Base-by-base conservation (phyloP, 2,113 vertebrate genomes). In the Anolis carolinensis region DNA sequence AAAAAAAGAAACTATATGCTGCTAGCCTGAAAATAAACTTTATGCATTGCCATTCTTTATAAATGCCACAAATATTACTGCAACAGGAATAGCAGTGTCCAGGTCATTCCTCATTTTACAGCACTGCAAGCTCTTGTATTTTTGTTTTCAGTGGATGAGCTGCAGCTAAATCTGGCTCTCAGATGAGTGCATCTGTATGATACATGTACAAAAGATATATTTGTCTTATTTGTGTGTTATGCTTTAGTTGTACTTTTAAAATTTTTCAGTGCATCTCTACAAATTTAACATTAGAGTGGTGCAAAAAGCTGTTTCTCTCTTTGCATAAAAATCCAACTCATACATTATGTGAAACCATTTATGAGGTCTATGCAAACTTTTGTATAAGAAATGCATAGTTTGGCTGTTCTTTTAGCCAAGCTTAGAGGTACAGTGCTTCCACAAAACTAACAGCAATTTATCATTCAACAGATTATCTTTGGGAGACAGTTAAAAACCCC, bases 61-160 rank as follows among this genome's bases (percentile, higher is more conserved):
- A 91, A 82, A 32, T 76, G 11, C 30, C 32, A 25, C 59, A 27
- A 21, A 44, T 63, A 11, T 3, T 9, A 32, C 2, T 72, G 21
- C 0, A 0, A 0, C 0, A 1, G 30, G 63, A 62, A 16, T 2
- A 48, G 3, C 21, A n/a, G 1, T 7, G 0, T 34, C 79, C 30
- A 7, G 27, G 0, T 2, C 52, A 68, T 48, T 27, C 2, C 36
- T 71, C 50, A 71, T 18, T 59, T 39, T 70, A 55, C 23, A 27
- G 50, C 7, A 5, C 30, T 68, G n/a, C n/a, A 82, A 82, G 27
- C 34, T 23, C 36, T 21, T 13, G 21, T 21, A 7, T 25, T 72
- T 36, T 20, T 13, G 1, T 11, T 16, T 32, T 34, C 5, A 82
- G n/a, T 27, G 30, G 20, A 32, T n/a, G 1, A 27, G 18, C 77